Percentiles rank a stretch among this genome's conserved stretches.
Evolutionary conservation across 2,888 invertebrate species (phyloP).

Genomic region (Thereva nobilitata): DNA sequence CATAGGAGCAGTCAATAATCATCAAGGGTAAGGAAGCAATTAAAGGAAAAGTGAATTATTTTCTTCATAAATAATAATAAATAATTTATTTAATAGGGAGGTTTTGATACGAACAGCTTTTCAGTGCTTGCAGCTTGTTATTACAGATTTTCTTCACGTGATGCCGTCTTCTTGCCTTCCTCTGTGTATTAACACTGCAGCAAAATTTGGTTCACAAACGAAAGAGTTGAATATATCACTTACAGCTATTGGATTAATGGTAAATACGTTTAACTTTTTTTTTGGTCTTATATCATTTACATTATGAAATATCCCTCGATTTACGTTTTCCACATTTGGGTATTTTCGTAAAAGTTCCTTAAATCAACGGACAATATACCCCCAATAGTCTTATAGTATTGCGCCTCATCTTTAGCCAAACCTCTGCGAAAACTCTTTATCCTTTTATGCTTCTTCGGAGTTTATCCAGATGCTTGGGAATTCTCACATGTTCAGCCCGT

Average conservation of each 20-base stretch:
- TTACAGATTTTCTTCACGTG: slow-evolving; percentile 90
- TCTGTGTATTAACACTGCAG: slow-evolving; percentile 87
- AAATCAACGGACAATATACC: too few relatives aligned
- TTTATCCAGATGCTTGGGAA: too few relatives aligned
- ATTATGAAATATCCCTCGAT: slow-evolving; percentile 3
- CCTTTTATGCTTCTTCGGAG: too few relatives aligned
- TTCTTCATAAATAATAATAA: slow-evolving; percentile 16
- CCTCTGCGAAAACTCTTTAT: too few relatives aligned
- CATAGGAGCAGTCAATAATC: slow-evolving; percentile 91
- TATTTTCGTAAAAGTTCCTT: too few relatives aligned
- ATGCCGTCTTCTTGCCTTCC: slow-evolving; percentile 92
- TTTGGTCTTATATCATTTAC: slow-evolving; percentile 13
- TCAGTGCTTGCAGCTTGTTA: slow-evolving; percentile 92
- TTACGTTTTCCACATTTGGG: slow-evolving; percentile 21
- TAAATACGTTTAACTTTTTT: slow-evolving; percentile 54
- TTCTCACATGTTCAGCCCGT: too few relatives aligned
- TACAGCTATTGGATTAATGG: slow-evolving; percentile 95
- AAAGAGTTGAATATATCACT: slow-evolving; percentile 96
- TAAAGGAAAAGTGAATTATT: neutral
- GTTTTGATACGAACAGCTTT: slow-evolving; percentile 91
- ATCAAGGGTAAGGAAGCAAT: slow-evolving; percentile 72
- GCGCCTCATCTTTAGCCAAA: too few relatives aligned
- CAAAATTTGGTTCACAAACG: slow-evolving; percentile 94
- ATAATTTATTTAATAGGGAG: slow-evolving; percentile 65
- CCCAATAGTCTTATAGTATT: too few relatives aligned